A percentile compares a stretch with the other conserved stretches of the same genome.
phyloP scores from a whole-genome alignment of 2,797 vertebrate species.

The Propithecus deckenii region DNA sequence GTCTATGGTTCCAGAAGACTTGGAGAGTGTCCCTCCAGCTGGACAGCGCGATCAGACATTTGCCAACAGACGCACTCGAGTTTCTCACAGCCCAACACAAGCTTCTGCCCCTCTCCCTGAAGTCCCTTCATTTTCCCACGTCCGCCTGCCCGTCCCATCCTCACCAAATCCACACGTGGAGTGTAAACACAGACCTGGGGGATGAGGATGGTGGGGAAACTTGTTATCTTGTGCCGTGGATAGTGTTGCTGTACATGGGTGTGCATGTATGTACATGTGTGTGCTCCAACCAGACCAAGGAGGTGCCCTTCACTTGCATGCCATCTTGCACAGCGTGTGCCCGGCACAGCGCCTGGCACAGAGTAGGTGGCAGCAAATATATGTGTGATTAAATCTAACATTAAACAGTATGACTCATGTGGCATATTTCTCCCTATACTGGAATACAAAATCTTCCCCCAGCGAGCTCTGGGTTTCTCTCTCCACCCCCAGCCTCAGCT shows the following conservation, averaged over 20 bases:
- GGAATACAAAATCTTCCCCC: background rate
- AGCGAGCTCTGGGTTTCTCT: background rate
- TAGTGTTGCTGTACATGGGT: no score
- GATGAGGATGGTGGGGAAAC: no score
- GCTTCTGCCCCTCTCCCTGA: background rate
- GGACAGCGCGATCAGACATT: background rate
- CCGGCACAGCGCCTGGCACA: no score
- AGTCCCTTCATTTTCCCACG: background rate
- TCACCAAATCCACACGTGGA: background rate
- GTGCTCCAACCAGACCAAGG: background rate
- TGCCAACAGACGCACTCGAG: rapidly evolving
- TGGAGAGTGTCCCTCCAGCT: background rate
- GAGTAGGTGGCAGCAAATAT: background rate
- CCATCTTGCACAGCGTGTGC: background rate
- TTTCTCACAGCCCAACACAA: background rate
- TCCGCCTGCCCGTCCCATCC: background rate
- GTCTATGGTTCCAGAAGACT: background rate
- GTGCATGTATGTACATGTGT: background rate
- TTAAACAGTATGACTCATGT: no score
- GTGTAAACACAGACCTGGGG: background rate
- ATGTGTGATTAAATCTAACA: no score
- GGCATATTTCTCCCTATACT: background rate
- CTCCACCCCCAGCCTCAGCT: background rate
- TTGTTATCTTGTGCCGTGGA: background rate
- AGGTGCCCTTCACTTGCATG: background rate